A percentile compares a stretch with the other conserved stretches of the same genome.
phyloP scores from a whole-genome alignment of 2,888 invertebrate species.

The Gnatocerus cornutus region DNA sequence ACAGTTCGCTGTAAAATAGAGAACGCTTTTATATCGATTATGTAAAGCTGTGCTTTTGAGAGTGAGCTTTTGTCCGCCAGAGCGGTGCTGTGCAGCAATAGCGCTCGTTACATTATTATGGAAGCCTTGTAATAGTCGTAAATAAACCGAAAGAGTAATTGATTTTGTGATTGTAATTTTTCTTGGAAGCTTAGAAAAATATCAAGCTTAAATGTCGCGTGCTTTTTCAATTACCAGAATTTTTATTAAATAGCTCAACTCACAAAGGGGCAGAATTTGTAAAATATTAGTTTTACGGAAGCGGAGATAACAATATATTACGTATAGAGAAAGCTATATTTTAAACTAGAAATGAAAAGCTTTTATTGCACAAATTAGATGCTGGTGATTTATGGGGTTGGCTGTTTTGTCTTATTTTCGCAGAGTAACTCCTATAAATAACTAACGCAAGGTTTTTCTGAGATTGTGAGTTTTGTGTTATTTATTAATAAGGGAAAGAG shows the following conservation, averaged over 20 bases:
- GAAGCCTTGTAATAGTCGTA: constrained; percentile 62
- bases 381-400: constrained; percentile 42
- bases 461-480: constrained; percentile 23
- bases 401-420: constrained; percentile 44
- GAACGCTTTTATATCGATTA: constrained; percentile 54
- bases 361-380: constrained; percentile 51
- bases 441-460: constrained; percentile 4
- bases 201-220: constrained; percentile 54
- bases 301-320: constrained; percentile 48
- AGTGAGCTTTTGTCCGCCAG: constrained; percentile 53
- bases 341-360: constrained; percentile 48
- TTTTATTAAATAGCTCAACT: constrained; percentile 48
- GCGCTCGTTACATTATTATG: constrained; percentile 60
- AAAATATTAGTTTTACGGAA: constrained; percentile 49
- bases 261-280: constrained; percentile 47
- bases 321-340: constrained; percentile 47
- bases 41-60: constrained; percentile 49
- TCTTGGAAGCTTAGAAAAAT: constrained; percentile 58
- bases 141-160: constrained; percentile 63
- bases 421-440: constrained; percentile 27
- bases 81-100: constrained; percentile 41
- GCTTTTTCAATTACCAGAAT: constrained; percentile 55
- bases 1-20: constrained; percentile 47
- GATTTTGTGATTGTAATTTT: constrained; percentile 64
- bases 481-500: constrained; percentile 40